A percentile compares a stretch with the other conserved stretches of the same genome.
These are phyloP conservation scores for Gobius niger DNA, from an alignment of 2,113 vertebrate species.

Conservation along the genomic window DNA sequence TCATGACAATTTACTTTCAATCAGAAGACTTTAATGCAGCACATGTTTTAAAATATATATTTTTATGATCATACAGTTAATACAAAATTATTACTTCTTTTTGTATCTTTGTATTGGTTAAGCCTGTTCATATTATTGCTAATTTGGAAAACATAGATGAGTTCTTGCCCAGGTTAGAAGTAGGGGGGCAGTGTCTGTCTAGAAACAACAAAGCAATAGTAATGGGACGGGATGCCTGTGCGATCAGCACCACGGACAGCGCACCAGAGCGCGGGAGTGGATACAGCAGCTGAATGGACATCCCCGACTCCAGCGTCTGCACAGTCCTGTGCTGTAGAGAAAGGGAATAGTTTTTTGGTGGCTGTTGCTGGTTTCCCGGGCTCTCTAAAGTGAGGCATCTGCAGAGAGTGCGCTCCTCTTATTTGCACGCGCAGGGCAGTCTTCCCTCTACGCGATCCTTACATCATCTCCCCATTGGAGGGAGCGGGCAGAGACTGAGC, in stretches of 20 bases:
- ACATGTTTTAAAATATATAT: too few relatives aligned
- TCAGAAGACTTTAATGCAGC: too few relatives aligned
- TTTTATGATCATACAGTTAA: too few relatives aligned
- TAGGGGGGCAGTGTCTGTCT: slow-evolving; percentile 66
- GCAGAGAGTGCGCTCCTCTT: slow-evolving; percentile 24
- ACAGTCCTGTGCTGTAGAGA: not conserved
- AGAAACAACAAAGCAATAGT: slow-evolving; percentile 34
- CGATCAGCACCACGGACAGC: slow-evolving; percentile 67
- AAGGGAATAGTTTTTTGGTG: slow-evolving; percentile 9
- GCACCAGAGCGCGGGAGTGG: slow-evolving; percentile 37
- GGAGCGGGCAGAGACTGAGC: slow-evolving; percentile 15
- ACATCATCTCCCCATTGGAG: slow-evolving; percentile 61
- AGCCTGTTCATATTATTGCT: not conserved
- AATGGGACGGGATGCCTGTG: slow-evolving; percentile 25
- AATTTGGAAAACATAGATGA: slow-evolving; percentile 3
- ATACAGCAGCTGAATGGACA: slow-evolving; percentile 32
- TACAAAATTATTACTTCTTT: too few relatives aligned
- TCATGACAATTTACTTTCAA: too few relatives aligned
- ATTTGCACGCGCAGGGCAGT: slow-evolving; percentile 24
- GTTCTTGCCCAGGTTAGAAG: slow-evolving; percentile 29
- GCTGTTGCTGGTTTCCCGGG: slow-evolving; percentile 2
- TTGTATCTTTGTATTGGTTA: too few relatives aligned
- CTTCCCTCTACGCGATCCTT: slow-evolving; percentile 54
- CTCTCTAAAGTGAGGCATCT: slow-evolving; percentile 19
- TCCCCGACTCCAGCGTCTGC: slow-evolving; percentile 19